Percentiles rank a stretch among this genome's conserved stretches.
phyloP scores from a whole-genome alignment of 2,888 invertebrate genomes.

The Polietes domitor region DNA sequence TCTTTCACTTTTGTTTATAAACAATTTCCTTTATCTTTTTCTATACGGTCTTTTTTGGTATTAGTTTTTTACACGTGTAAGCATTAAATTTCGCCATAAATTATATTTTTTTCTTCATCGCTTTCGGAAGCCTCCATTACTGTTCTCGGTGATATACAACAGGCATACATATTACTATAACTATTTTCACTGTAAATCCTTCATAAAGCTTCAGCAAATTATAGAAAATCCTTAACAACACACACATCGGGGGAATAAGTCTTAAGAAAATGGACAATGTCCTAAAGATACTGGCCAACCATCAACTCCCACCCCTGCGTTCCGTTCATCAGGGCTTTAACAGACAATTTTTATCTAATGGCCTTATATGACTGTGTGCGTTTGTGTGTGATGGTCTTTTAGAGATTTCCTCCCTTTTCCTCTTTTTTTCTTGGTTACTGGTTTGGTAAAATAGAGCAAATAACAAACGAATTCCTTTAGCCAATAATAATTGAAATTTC shows the following conservation, averaged over 20 bases:
- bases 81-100: slow-evolving; percentile 46
- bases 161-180: slow-evolving; percentile 12
- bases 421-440: slow-evolving; percentile 21
- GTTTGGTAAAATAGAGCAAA: slow-evolving; percentile 54
- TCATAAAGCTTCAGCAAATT: slow-evolving; percentile 78
- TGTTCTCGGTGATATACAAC: no score
- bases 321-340: not conserved
- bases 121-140: not conserved
- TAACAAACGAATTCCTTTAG: slow-evolving; percentile 55
- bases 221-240: slow-evolving; percentile 76
- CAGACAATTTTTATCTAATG: slow-evolving; percentile 62
- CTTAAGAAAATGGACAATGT: slow-evolving; percentile 60
- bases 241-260: slow-evolving; percentile 51
- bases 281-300: slow-evolving; percentile 42
- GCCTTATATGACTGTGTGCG: no score
- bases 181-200: slow-evolving; percentile 58
- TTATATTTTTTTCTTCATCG: slow-evolving; percentile 17
- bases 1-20: not conserved
- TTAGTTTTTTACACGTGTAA: slow-evolving; percentile 41
- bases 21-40: not conserved
- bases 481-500: slow-evolving; percentile 67
- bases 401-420: not conserved
- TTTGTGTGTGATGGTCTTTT: not conserved
- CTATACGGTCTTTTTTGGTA: not conserved
- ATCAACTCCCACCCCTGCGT: not conserved